Conservation (phyloP, 2,113 vertebrate genomes). For the Strigops habroptila region DNA sequence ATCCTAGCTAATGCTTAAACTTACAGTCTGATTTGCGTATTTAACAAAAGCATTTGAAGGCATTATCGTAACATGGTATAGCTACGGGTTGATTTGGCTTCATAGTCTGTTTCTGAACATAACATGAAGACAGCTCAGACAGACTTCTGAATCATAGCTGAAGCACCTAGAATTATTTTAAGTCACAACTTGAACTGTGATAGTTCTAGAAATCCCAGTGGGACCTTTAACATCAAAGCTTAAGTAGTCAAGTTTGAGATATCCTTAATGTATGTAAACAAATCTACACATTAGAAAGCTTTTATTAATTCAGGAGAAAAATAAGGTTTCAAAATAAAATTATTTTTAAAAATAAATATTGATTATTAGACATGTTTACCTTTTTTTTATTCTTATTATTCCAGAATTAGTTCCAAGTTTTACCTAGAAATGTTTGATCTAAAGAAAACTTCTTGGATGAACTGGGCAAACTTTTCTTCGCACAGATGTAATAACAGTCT, state of each 20-base stretch:
- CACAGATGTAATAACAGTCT: fast-evolving
- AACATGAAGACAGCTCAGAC: not conserved
- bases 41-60: not conserved
- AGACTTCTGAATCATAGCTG: not conserved
- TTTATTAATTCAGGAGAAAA: not conserved
- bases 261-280: not conserved
- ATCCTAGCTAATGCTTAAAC: not conserved
- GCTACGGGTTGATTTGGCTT: not conserved
- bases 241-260: not conserved
- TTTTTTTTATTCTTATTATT: not conserved
- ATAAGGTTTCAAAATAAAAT: not conserved
- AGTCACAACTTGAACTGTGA: not conserved
- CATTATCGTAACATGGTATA: not conserved
- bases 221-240: not conserved
- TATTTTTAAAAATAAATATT: not conserved
- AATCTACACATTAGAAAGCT: not conserved
- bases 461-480: not conserved
- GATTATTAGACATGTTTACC: not conserved
- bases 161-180: not conserved
- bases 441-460: not conserved
- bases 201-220: not conserved
- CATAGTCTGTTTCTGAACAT: not conserved
- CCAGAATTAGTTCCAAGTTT: not conserved
- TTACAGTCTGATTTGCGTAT: not conserved
- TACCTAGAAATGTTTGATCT: not conserved